A percentile compares a stretch with the other conserved stretches of the same genome.
phyloP scores from a whole-genome alignment of 2,888 invertebrate genomes.

The Harpalus rufipes region DNA sequence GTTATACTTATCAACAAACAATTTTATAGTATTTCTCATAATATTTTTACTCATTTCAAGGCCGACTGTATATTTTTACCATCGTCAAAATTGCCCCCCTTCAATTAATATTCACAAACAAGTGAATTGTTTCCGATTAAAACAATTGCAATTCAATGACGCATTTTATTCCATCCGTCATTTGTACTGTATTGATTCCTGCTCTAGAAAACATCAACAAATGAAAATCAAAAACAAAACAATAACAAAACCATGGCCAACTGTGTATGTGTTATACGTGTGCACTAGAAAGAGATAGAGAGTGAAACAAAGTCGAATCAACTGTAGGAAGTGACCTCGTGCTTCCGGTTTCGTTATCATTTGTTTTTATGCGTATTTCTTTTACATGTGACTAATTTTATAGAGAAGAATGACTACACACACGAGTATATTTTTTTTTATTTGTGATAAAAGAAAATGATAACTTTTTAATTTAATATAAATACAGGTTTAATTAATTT shows the following conservation, averaged over 20 bases:
- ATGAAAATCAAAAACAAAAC: conserved; percentile 44
- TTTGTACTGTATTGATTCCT: conserved; percentile 35
- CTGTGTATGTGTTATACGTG: conserved; percentile 25
- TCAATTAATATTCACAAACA: background rate
- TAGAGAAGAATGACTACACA: background rate
- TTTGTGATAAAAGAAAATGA: background rate
- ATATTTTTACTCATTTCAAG: background rate
- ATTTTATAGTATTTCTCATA: background rate
- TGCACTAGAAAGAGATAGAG: conserved; percentile 11
- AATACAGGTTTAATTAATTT: background rate
- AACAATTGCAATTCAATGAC: conserved; percentile 24
- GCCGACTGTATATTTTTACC: conserved; percentile 22
- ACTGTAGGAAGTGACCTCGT: conserved; percentile 39
- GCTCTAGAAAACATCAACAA: conserved; percentile 34
- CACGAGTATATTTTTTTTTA: background rate
- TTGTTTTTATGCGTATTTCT: conserved; percentile 40
- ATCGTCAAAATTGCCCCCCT: background rate
- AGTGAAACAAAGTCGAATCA: conserved; percentile 30
- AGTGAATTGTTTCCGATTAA: conserved; percentile 12
- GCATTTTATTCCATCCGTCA: conserved; percentile 3
- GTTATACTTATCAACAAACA: background rate
- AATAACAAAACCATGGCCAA: conserved; percentile 42
- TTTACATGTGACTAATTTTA: conserved; percentile 25
- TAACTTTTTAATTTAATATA: background rate
- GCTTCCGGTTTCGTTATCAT: conserved; percentile 28